Percentiles rank a stretch among this genome's conserved stretches.
Evolutionary conservation across 2,888 invertebrate species (phyloP).

Genomic region (Coelinius sp.): DNA sequence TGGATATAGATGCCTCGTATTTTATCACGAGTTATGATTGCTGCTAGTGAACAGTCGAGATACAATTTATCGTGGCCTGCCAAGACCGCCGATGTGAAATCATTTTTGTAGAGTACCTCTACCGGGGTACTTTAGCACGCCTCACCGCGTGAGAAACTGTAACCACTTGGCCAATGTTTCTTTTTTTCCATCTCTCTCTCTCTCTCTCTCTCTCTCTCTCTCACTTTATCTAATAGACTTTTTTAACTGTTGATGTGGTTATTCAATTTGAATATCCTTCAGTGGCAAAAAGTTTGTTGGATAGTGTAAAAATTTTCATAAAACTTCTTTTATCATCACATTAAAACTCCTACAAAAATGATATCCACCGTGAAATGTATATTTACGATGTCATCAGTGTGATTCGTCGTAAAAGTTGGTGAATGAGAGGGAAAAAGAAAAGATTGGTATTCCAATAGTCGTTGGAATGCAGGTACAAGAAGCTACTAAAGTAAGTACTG

Average conservation of each 20-base stretch:
- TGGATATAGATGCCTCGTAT: slow-evolving; percentile 53
- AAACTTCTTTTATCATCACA: background rate
- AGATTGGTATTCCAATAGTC: slow-evolving; percentile 50
- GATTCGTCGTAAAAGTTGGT: slow-evolving; percentile 55
- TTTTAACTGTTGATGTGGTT: background rate
- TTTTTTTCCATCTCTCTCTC: background rate
- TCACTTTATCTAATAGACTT: slow-evolving; percentile 10
- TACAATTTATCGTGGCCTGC: slow-evolving; percentile 57
- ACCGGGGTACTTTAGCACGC: slow-evolving; percentile 48
- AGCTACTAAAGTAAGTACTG: slow-evolving; percentile 42
- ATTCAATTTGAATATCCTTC: background rate
- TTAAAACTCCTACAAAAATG: background rate
- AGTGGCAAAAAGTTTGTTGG: background rate
- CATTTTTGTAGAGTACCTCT: slow-evolving; percentile 59
- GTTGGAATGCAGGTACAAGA: slow-evolving; percentile 54
- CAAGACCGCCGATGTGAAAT: slow-evolving; percentile 60
- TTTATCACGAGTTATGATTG: slow-evolving; percentile 65
- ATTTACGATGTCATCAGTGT: slow-evolving; percentile 54
- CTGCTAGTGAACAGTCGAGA: slow-evolving; percentile 58
- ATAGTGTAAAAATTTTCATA: background rate
- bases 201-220: background rate
- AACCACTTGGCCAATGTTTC: slow-evolving; percentile 11
- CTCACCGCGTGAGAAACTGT: slow-evolving; percentile 42
- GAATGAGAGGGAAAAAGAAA: slow-evolving; percentile 37
- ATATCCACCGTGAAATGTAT: slow-evolving; percentile 43